Base-by-base conservation (phyloP, 1,140 invertebrate species). In the Pinna nobilis region DNA sequence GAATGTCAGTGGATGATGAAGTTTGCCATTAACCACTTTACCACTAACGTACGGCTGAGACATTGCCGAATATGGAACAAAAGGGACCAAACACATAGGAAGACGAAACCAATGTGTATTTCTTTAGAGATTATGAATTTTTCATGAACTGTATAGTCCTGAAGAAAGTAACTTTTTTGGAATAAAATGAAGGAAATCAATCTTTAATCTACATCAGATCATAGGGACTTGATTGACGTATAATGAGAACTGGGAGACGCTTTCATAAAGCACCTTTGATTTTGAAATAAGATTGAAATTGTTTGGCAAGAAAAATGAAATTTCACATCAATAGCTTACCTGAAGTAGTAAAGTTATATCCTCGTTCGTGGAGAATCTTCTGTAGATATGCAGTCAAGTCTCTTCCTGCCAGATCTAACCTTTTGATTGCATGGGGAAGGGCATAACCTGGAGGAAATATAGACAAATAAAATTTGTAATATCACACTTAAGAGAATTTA, bases 311-410 rank as follows among this genome's bases (percentile, higher is more conserved):
- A 7, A 6, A 13, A 28, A 5, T 6, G 18, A 3, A 55, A 3
- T n/a, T 15, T n/a, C 25, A 9, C 30, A 33, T n/a, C 35, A 23
- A n/a, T 37, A 13, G 37, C 61, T 79, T 77, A 64, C 74, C 75
- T 25, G 89, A 97, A 89, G 95, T 97, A 28, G 95, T 97, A 93
- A 98, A 98, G 25, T 94, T 95, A 92, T 98, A 97, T 81, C 96
- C 97, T 88, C 96, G 96, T 91, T 98, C 97, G 81, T 95, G 97
- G 79, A 98, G 92, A 90, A 97, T 82, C 91, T 96, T 97, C 94
- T 97, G 96, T 88, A 98, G 92, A 92, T 97, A 98, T 90, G 97
- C 95, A 80, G 97, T 98, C 86, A 98, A 91, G 89, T 98, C 96
- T 82, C 96, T 94, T 72, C 96, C 96, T 82, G 96, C 96, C 86